A percentile compares a stretch with the other conserved stretches of the same genome.
Conservation (phyloP, 2,797 vertebrate genomes). For the Todus mexicanus region DNA sequence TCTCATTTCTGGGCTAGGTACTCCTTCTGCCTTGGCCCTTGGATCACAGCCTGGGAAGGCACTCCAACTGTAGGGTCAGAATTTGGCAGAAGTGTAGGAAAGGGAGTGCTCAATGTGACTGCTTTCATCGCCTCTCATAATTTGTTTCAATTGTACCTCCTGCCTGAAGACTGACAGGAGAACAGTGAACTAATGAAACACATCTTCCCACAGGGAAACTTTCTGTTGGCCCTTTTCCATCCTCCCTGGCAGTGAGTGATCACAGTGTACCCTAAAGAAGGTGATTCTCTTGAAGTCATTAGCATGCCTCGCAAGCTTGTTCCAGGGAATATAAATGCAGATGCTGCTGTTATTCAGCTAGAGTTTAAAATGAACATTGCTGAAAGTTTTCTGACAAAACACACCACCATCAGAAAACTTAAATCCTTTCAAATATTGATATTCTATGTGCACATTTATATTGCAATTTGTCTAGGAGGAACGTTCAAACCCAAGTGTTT, state of each 20-base stretch:
- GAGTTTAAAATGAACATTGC: slow-evolving; percentile 41
- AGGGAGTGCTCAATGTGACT: not conserved
- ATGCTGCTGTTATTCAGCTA: slow-evolving; percentile 49
- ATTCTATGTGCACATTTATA: slow-evolving; percentile 1
- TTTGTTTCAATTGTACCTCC: not conserved
- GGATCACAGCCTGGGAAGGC: not conserved
- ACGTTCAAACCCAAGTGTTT: not conserved
- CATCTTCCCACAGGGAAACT: slow-evolving; percentile 1
- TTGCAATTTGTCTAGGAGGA: slow-evolving; percentile 6
- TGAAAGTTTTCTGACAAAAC: slow-evolving; percentile 36
- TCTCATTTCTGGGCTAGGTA: not conserved
- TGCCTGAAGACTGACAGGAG: not conserved
- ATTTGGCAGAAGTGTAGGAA: not conserved
- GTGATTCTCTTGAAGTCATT: not conserved
- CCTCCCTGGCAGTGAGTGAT: slow-evolving; percentile 1
- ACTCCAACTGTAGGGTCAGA: not conserved
- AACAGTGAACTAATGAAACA: not conserved
- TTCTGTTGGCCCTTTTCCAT: not conserved
- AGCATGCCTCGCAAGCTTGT: slow-evolving; percentile 29
- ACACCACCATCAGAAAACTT: slow-evolving; percentile 6
- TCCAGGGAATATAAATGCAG: slow-evolving; percentile 35
- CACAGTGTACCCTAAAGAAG: not conserved
- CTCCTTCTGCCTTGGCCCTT: not conserved
- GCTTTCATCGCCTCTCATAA: not conserved
- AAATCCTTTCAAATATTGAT: slow-evolving; percentile 37